Conservation (phyloP, 2,113 vertebrate genomes). For the Pionites leucogaster region DNA sequence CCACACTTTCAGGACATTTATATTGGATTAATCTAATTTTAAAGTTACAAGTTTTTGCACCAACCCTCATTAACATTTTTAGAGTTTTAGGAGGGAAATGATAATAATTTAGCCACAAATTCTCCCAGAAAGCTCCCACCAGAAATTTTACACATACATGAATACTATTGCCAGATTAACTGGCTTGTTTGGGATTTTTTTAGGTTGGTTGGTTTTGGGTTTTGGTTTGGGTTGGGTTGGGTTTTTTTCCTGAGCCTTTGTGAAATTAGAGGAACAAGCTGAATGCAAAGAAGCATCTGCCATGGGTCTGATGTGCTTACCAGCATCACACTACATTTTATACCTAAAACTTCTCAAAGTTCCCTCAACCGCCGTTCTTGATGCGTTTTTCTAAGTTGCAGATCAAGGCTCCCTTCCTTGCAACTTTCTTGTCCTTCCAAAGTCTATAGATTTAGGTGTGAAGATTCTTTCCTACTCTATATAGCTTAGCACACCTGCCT, state of each 20-base stretch:
- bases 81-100: not conserved
- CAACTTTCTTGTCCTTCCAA: not conserved
- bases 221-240: not conserved
- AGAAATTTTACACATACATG: not conserved
- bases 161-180: not conserved
- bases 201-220: not conserved
- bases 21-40: not conserved
- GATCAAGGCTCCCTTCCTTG: not conserved
- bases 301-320: not conserved
- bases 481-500: not conserved
- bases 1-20: not conserved
- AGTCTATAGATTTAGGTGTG: not conserved
- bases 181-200: not conserved
- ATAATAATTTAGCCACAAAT: not conserved
- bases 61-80: not conserved
- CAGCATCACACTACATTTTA: not conserved
- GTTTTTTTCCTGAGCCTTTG: not conserved
- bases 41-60: not conserved
- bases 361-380: not conserved
- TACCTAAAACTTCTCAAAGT: not conserved
- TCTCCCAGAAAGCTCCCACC: not conserved
- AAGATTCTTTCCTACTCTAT: not conserved
- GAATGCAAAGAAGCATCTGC: not conserved
- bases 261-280: slow-evolving; percentile 6
- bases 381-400: not conserved